Conservation (phyloP, 2,888 invertebrate species). For the Griposia aprilina region DNA sequence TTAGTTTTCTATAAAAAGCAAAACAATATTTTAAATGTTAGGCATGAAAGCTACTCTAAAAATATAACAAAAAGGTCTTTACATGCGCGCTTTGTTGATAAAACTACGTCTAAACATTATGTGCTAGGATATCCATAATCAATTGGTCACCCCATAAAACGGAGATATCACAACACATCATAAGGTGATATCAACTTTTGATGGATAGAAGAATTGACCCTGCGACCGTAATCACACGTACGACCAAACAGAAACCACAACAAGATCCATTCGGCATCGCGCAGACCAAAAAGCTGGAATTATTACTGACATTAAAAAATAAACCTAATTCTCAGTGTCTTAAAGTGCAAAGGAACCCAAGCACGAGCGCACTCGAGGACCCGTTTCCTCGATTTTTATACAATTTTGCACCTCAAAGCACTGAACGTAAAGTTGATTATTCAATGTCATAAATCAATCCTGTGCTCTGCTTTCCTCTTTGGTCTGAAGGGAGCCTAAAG, state of each 20-base stretch:
- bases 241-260: slow-evolving; percentile 85
- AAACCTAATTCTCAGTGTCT: not conserved
- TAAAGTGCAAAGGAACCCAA: not conserved
- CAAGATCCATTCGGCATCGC: slow-evolving; percentile 49
- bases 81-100: slow-evolving; percentile 43
- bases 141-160: slow-evolving; percentile 87
- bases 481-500: slow-evolving; percentile 6
- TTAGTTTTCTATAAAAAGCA: slow-evolving; percentile 55
- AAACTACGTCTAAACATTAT: slow-evolving; percentile 70
- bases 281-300: not conserved
- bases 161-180: slow-evolving; percentile 61
- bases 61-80: slow-evolving; percentile 29
- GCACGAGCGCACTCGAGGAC: too few relatives aligned
- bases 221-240: slow-evolving; percentile 83
- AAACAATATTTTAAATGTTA: slow-evolving; percentile 18
- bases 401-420: not conserved
- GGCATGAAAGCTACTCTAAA: slow-evolving; percentile 44
- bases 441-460: not conserved
- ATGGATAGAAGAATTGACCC: slow-evolving; percentile 88
- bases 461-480: slow-evolving; percentile 1
- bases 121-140: slow-evolving; percentile 88
- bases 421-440: not conserved
- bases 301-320: not conserved
- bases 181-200: slow-evolving; percentile 73
- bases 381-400: not conserved